Percentiles rank a stretch among this genome's conserved stretches.
Conservation (phyloP, 2,113 vertebrate genomes). For the Pelecanus crispus region DNA sequence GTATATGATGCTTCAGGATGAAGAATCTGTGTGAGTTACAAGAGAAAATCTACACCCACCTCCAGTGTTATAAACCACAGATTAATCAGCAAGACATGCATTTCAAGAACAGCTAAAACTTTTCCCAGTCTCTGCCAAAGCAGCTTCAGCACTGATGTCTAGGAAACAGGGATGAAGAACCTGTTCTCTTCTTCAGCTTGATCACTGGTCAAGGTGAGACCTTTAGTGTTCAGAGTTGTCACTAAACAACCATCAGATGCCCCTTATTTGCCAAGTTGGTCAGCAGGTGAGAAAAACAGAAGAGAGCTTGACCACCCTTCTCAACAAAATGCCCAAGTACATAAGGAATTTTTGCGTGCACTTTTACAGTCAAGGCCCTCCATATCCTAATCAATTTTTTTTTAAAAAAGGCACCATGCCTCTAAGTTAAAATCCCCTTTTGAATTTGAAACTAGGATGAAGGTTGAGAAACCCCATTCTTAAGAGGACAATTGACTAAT, state of each 20-base stretch:
- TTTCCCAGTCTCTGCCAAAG: neutral
- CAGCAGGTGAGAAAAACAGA: neutral
- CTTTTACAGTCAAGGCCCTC: neutral
- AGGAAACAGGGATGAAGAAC: neutral
- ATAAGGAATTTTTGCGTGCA: neutral
- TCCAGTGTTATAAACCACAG: neutral
- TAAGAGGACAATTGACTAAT: neutral
- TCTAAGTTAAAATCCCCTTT: neutral
- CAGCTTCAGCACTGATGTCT: neutral
- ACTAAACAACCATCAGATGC: neutral
- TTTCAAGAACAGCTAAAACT: neutral
- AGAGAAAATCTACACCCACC: neutral
- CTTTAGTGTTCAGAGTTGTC: neutral
- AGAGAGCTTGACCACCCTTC: neutral
- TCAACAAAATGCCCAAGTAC: neutral
- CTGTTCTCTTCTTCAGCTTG: neutral
- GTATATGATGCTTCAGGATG: neutral
- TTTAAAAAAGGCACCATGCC: neutral
- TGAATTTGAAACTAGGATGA: neutral
- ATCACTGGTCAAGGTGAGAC: neutral
- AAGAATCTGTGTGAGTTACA: neutral
- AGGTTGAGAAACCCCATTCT: neutral
- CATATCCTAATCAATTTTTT: neutral
- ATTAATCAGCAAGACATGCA: neutral
- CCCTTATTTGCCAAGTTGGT: neutral